Base-by-base conservation (phyloP, 2,888 invertebrate genomes). In the Melinaea marsaeus region DNA sequence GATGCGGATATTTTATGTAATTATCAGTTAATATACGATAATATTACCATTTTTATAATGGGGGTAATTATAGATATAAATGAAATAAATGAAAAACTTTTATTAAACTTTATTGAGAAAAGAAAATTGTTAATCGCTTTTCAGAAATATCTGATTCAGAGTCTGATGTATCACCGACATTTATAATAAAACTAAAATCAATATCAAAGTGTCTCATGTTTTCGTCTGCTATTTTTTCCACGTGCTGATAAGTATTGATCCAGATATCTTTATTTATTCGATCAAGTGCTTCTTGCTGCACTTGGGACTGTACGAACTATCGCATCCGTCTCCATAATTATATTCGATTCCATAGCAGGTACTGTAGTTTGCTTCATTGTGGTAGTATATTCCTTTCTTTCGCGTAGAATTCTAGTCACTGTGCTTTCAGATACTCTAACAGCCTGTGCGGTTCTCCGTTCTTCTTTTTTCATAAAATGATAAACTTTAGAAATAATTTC, bases 151-250 rank as follows among this genome's bases (percentile, higher is more conserved):
- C 42, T 3, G 55, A 32, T 13, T 32, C 55, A 55, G 55, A 55
- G 37, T 58, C 13, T 58, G 59, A 56, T 59, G 55, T 60, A 32
- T 60, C 55, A 55, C 46, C 35, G 47, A 55, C 60, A 60, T 60
- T 60, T 62, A 62, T 62, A 57, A 57, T 57, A 62, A 57, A 62
- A 62, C 58, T 58, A 57, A 62, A 62, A 62, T 62, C 62, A 57
- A 62, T 32, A 58, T 62, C 62, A 62, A 13, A 62, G 54, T 62
- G 58, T 58, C 55, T 62, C 35, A 62, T 58, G 62, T 59, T 58
- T 62, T 62, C 32, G 46, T 62, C 37, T 56, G 58, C 62, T 59
- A 54, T 47, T 59, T 55, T 55, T 62, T 58, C 55, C 55, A 62
- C 55, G 59, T 62, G 56, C 35, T 59, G 55, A 58, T 46, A 62